Conservation (phyloP, 2,113 vertebrate genomes). For the Mus spicilegus region DNA sequence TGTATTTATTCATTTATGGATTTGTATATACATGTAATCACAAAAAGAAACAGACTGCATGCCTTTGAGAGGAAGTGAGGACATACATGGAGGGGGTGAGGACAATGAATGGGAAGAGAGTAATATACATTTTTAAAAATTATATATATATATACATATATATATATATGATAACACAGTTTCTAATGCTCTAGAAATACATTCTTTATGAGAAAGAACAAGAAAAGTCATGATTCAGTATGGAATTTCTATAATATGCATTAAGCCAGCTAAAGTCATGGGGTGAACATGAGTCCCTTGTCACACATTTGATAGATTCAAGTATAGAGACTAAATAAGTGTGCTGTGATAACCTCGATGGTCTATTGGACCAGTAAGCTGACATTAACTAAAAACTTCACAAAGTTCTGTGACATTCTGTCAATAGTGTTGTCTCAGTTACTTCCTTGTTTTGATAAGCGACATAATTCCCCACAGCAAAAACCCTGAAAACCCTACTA, state of each 20-base stretch:
- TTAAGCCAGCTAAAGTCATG: background rate
- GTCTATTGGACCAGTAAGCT: background rate
- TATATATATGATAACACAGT: background rate
- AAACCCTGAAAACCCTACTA: background rate
- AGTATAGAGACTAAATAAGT: background rate
- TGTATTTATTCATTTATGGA: background rate
- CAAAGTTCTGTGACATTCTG: background rate
- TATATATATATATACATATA: no score
- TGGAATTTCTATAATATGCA: background rate
- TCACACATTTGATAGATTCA: background rate
- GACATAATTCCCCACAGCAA: background rate
- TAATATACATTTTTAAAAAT: background rate
- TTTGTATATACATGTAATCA: background rate
- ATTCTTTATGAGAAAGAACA: background rate
- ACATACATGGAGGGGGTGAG: background rate
- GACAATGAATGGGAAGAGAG: background rate
- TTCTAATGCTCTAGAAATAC: background rate
- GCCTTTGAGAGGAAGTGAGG: background rate
- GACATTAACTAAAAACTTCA: background rate
- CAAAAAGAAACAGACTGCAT: background rate
- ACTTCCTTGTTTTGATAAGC: slow-evolving; percentile 1
- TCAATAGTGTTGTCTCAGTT: background rate
- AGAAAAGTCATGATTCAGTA: background rate
- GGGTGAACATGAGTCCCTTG: background rate
- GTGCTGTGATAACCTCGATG: background rate